phyloP scores from a whole-genome alignment of 2,888 invertebrate genomes.

The Cylindroiulus punctatus region DNA sequence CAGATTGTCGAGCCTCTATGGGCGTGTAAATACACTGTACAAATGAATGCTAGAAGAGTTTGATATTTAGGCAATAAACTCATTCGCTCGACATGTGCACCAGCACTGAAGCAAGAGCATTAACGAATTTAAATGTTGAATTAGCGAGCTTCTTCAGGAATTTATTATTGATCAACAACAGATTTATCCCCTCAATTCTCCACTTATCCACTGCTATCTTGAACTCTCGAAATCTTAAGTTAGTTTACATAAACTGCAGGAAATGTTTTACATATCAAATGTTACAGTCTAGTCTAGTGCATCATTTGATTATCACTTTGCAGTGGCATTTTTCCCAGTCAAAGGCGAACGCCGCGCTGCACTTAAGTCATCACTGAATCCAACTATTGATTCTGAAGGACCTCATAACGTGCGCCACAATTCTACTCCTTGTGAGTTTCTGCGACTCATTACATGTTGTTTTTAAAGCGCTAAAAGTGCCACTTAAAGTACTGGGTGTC shows the following conservation, averaged over 20 bases:
- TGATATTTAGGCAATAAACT: background rate
- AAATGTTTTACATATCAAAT: slow-evolving; percentile 4
- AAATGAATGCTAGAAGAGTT: background rate
- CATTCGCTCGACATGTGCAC: background rate
- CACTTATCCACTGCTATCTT: too few species aligned
- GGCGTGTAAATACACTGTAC: background rate
- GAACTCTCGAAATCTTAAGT: background rate
- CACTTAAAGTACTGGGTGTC: too few species aligned
- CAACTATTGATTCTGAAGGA: background rate
- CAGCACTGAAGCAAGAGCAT: background rate
- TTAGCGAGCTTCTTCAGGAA: background rate
- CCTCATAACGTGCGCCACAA: too few species aligned
- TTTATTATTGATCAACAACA: background rate
- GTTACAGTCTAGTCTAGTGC: background rate
- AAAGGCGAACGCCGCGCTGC: background rate
- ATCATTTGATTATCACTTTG: slow-evolving; percentile 4
- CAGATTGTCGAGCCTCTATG: background rate
- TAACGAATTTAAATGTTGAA: background rate
- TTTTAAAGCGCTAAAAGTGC: too few species aligned
- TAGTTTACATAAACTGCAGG: background rate
- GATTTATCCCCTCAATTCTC: background rate
- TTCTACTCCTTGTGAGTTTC: too few species aligned
- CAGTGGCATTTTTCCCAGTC: slow-evolving; percentile 2
- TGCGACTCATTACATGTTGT: too few species aligned
- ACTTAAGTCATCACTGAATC: background rate